Conservation (phyloP, 2,113 vertebrate genomes). For the Muscicapa adusta region DNA sequence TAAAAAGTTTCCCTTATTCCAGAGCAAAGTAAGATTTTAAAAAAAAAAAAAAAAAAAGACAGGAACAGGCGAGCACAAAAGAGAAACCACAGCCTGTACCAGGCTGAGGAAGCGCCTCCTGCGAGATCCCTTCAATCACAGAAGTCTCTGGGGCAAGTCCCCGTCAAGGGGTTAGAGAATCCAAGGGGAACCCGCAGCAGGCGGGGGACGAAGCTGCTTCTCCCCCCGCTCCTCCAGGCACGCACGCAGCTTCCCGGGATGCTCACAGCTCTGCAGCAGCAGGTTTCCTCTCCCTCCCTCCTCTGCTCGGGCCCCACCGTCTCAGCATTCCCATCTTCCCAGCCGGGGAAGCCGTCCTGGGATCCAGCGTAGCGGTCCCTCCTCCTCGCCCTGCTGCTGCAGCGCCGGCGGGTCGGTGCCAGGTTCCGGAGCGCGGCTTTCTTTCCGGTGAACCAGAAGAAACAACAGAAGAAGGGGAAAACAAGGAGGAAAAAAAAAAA, state of each 20-base stretch:
- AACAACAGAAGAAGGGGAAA: neutral
- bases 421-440: neutral
- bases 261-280: conserved; percentile 6
- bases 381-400: neutral
- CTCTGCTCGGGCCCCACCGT: conserved; percentile 29
- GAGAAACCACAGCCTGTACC: neutral
- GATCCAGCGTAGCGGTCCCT: conserved; percentile 48
- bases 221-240: neutral
- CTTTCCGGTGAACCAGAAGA: neutral
- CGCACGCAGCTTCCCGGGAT: neutral
- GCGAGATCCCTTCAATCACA: neutral
- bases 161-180: neutral
- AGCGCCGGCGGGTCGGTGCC: neutral
- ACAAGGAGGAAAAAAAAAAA: no score
- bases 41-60: neutral
- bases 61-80: conserved; percentile 17
- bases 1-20: conserved; percentile 44
- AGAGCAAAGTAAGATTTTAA: neutral
- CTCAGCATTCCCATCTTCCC: conserved; percentile 46
- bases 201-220: neutral
- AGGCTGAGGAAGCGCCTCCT: neutral
- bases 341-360: neutral
- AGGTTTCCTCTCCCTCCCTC: conserved; percentile 32
- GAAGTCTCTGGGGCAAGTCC: neutral
- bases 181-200: neutral